Base-by-base conservation (phyloP, 2,888 invertebrate genomes). In the Mythimna ferrago region DNA sequence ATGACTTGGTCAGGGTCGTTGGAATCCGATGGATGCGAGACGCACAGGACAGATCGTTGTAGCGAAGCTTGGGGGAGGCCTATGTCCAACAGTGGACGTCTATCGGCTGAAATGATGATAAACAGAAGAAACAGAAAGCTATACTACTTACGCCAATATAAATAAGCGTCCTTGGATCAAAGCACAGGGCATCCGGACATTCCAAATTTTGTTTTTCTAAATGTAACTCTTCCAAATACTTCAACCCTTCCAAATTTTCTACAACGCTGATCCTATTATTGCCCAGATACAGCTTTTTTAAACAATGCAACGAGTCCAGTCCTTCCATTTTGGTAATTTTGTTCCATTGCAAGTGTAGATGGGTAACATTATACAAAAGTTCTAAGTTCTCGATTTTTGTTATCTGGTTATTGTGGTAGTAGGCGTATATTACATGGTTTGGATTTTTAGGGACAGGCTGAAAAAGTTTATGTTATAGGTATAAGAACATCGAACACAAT, bases 331-430 rank as follows among this genome's bases (percentile, higher is more conserved):
- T 97, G 0, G 93, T 94, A 79, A 98, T 97, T 89, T 97, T 97
- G 89, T 98, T 98, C 94, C 98, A 98, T 93, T 98, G 98, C 21
- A 98, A 91, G 91, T 97, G 98, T 63, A 98, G 93, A 83, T 98
- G 97, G 2, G 97, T 97, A 58, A 98, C 92, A 84, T 97, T 97
- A 64, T 92, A 94, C 6, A 98, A 94, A 38, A 94, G 92, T 65
- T 97, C 95, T 10, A 99, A 89, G 87, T 98, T 98, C 90, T 98
- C 97, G 35, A 99, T 97, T 90, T 97, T 97, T 1, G 96, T 92
- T 82, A 99, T 97, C 85, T 97, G 97, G 91, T 99, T 99, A 88
- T 98, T 98, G 89, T 98, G 99, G 57, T 98, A 96, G 93, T 98
- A 99, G 26, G 98, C 96, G 81, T 97, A 97, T 32, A 97, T 95